Evolutionary conservation across 2,113 vertebrate species (phyloP), one percentile per base, ranked within the genome.

Genomic region (Ciconia boyciana): DNA sequence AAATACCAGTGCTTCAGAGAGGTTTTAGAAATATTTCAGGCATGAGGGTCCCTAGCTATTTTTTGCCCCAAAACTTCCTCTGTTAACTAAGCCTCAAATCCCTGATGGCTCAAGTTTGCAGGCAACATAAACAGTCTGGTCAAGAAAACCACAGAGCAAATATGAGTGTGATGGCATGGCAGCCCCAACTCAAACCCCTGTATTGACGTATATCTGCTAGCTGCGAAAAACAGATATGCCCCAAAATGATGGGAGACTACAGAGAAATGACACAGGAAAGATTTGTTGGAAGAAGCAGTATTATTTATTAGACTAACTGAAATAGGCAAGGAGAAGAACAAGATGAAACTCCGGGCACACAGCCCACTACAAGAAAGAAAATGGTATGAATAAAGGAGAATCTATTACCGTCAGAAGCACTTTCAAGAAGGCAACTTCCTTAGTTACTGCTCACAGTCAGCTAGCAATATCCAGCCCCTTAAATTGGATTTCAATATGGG

Each of bases 91-190:
- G 28, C 16, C n/a, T 83, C 54, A 55, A 78, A n/a, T 2, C 3
- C 12, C 55, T 76, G 34, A 69, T 0, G 11, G 16, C 26, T 60
- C 9, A 76, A 54, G 20, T 17, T 48, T 84, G 28, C 21, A 44
- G 13, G 15, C 58, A 83, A 74, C 15, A 25, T 10, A 61, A 65
- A 22, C 15, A 78, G 26, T 34, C 4, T 52, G 18, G 25, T 48
- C 29, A 84, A 75, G 36, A n/a, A 78, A 85, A 66, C 44, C 48
- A 69, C 10, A 49, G 54, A 76, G 29, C 10, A 70, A 89, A 77
- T 31, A 79, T 0, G 0, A 58, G 17, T 20, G 51, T 17, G 22
- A 49, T 5, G 34, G 41, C 41, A 77, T 8, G 34, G 34, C 31
- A 80, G 36, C 2, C 34, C 7, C 28, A 76, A 13, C 28, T 55